phyloP scores from a whole-genome alignment of 2,113 vertebrate genomes.

The Brachypteracias leptosomus region DNA sequence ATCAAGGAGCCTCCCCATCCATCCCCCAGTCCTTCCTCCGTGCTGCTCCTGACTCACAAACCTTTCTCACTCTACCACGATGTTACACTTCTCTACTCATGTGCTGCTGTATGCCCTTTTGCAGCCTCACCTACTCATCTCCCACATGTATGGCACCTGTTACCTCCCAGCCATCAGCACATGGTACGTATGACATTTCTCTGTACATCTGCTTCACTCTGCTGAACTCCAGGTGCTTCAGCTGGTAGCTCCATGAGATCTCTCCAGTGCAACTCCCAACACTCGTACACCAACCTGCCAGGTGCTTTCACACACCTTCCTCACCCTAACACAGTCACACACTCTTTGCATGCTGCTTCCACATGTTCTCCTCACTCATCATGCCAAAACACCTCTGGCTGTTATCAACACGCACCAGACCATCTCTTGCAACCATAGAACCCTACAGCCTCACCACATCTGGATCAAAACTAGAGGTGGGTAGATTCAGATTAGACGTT shows the following conservation, averaged over 20 bases:
- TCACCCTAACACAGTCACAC: background rate
- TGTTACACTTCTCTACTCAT: background rate
- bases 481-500: too few species aligned
- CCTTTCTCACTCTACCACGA: background rate
- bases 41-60: background rate
- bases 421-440: background rate
- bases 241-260: background rate
- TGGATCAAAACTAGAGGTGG: too few species aligned
- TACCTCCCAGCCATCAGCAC: background rate
- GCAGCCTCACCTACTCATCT: background rate
- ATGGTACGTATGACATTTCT: fast-evolving
- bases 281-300: background rate
- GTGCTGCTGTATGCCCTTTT: background rate
- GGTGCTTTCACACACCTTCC: background rate
- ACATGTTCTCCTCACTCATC: background rate
- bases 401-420: background rate
- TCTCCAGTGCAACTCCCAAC: background rate
- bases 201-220: background rate
- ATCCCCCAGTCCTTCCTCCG: background rate
- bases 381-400: background rate
- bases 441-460: background rate
- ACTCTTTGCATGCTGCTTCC: fast-evolving
- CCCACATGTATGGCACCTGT: background rate
- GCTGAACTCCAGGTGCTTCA: background rate
- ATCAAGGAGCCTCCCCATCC: background rate